These are phyloP conservation scores for Colinus virginianus DNA, from an alignment of 2,113 vertebrate species.

Conservation along the genomic window DNA sequence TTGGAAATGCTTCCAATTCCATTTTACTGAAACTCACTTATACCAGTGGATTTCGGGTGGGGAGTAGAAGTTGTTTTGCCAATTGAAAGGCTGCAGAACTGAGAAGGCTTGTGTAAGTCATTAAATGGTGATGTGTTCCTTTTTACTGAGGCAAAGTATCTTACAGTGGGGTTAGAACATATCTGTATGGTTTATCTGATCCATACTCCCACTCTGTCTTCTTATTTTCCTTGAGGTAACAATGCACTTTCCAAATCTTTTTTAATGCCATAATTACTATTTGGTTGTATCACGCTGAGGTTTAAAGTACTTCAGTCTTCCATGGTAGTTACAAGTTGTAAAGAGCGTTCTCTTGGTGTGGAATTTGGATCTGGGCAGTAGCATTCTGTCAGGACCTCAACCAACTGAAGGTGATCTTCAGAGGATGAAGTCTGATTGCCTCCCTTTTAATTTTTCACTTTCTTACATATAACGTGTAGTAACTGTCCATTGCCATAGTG, in stretches of 20 bases:
- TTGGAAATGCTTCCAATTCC: background rate
- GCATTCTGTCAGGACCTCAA: background rate
- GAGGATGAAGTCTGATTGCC: background rate
- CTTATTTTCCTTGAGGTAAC: background rate
- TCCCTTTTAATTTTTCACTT: background rate
- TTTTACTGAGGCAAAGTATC: slow-evolving; percentile 17
- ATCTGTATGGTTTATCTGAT: background rate
- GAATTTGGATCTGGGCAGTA: background rate
- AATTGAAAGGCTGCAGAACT: slow-evolving; percentile 41
- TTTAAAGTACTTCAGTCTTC: background rate
- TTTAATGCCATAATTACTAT: background rate
- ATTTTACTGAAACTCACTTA: slow-evolving; percentile 29
- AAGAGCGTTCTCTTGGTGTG: background rate
- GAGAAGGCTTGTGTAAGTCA: slow-evolving; percentile 49
- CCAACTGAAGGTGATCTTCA: background rate
- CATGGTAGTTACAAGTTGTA: background rate
- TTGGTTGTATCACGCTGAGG: background rate
- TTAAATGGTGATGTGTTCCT: slow-evolving; percentile 25
- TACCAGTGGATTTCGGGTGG: slow-evolving; percentile 50
- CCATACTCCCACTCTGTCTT: background rate
- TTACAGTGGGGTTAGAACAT: background rate
- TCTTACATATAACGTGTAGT: background rate
- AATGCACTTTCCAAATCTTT: background rate
- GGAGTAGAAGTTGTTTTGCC: slow-evolving; percentile 18
- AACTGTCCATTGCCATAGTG: background rate